Percentiles rank a stretch among this genome's conserved stretches.
Conservation (phyloP, 2,888 invertebrate genomes). For the Lobophora halterata region DNA sequence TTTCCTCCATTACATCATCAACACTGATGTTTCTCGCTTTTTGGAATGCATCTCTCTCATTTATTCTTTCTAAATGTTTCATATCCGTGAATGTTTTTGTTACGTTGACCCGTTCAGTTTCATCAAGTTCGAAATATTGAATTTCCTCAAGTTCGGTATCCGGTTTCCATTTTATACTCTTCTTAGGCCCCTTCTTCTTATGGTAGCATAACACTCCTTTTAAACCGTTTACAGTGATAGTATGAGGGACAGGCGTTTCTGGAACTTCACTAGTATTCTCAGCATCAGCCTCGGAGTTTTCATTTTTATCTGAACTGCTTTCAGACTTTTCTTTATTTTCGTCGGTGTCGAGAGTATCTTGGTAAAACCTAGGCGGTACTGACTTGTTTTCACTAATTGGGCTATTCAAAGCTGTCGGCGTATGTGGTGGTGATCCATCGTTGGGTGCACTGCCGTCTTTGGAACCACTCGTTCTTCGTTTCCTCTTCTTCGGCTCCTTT, state of each 20-base stretch:
- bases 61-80: constrained; percentile 92
- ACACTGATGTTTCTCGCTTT: constrained; percentile 87
- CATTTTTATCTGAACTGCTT: constrained; percentile 48
- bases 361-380: constrained; percentile 90
- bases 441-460: constrained; percentile 81
- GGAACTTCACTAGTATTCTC: constrained; percentile 60
- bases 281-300: constrained; percentile 38
- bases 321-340: constrained; percentile 76
- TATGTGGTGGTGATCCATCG: constrained; percentile 79
- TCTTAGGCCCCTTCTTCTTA: constrained; percentile 89
- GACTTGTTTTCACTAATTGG: constrained; percentile 71
- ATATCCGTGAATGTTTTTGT: constrained; percentile 94
- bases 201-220: constrained; percentile 88
- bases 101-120: constrained; percentile 97
- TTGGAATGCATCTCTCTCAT: constrained; percentile 92
- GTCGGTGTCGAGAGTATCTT: constrained; percentile 91
- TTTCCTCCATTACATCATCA: constrained; percentile 91
- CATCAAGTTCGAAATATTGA: constrained; percentile 96
- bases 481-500: constrained; percentile 89
- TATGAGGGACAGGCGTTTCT: constrained; percentile 62
- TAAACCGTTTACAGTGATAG: constrained; percentile 80
- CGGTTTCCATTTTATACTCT: constrained; percentile 90
- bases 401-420: constrained; percentile 73
- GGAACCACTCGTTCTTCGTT: constrained; percentile 85
- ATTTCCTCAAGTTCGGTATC: constrained; percentile 90